Percentiles rank a stretch among this genome's conserved stretches.
Evolutionary conservation across 1,140 invertebrate species (phyloP).

Genomic region (Drosophila neocordata): DNA sequence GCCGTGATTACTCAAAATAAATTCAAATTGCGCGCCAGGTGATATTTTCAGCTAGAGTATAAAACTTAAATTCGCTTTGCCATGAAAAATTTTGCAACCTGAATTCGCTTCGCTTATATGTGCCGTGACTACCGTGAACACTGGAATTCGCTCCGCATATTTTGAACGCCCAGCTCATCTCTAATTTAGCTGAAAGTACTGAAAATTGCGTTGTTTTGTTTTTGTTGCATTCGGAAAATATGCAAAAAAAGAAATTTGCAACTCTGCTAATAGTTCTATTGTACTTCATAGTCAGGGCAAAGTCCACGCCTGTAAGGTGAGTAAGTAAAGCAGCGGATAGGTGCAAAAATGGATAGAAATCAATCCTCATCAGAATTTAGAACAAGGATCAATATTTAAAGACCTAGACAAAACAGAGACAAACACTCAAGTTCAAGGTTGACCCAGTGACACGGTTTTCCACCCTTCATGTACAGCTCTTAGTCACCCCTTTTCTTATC

Average conservation of each 20-base stretch:
- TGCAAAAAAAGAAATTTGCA: slow-evolving; percentile 33
- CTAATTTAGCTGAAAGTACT: slow-evolving; percentile 5
- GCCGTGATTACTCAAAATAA: background rate
- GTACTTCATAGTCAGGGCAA: slow-evolving; percentile 24
- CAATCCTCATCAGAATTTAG: background rate
- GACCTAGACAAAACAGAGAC: background rate
- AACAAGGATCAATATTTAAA: background rate
- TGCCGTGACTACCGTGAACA: background rate
- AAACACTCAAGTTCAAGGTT: slow-evolving; percentile 40
- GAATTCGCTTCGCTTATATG: too few species aligned
- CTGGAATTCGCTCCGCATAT: background rate
- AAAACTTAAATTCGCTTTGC: too few species aligned
- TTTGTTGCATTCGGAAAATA: slow-evolving; percentile 28
- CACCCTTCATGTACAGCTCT: slow-evolving; percentile 4
- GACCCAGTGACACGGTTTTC: slow-evolving; percentile 21
- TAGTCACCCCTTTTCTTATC: background rate
- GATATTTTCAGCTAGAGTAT: too few species aligned
- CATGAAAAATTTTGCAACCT: too few species aligned
- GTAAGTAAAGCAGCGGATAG: background rate
- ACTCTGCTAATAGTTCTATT: slow-evolving; percentile 27
- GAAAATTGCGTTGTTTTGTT: slow-evolving; percentile 3
- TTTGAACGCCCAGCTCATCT: background rate
- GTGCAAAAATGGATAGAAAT: background rate
- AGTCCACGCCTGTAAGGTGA: slow-evolving; percentile 37
- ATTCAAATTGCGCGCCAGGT: background rate